Conservation (phyloP, 2,113 vertebrate genomes). For the Kobus ellipsiprymnus region DNA sequence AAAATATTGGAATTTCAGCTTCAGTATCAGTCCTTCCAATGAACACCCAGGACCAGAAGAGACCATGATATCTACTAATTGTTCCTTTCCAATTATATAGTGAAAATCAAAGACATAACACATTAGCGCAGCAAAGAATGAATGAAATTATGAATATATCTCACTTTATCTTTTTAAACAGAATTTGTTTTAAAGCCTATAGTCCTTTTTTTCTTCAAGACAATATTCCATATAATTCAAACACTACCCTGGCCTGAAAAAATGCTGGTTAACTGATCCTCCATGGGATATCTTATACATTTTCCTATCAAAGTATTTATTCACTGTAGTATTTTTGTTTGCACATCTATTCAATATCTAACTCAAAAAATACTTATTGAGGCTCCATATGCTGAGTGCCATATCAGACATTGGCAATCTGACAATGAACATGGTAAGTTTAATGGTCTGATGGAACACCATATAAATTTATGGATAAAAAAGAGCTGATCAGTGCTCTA, state of each 20-base stretch:
- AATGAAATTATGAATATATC: background rate
- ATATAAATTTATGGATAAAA: background rate
- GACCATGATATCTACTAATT: background rate
- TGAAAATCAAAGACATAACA: background rate
- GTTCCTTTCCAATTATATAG: background rate
- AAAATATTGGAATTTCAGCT: too few relatives aligned
- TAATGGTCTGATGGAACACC: background rate
- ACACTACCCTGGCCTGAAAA: background rate
- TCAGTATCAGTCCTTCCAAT: too few relatives aligned
- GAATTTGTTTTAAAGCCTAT: background rate
- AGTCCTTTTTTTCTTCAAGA: background rate
- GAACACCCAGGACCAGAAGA: background rate
- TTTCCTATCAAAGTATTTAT: background rate
- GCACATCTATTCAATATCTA: background rate
- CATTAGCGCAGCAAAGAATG: background rate
- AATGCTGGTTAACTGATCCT: background rate
- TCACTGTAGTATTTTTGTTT: background rate
- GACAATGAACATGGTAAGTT: background rate
- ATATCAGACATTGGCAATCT: background rate
- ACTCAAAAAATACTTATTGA: background rate
- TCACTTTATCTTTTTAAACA: background rate
- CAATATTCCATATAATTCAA: background rate
- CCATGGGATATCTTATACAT: background rate
- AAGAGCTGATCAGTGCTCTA: background rate
- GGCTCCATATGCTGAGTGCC: background rate